These are phyloP conservation scores for Harpalus rufipes DNA, from an alignment of 2,888 invertebrate genomes.

Conservation along the genomic window DNA sequence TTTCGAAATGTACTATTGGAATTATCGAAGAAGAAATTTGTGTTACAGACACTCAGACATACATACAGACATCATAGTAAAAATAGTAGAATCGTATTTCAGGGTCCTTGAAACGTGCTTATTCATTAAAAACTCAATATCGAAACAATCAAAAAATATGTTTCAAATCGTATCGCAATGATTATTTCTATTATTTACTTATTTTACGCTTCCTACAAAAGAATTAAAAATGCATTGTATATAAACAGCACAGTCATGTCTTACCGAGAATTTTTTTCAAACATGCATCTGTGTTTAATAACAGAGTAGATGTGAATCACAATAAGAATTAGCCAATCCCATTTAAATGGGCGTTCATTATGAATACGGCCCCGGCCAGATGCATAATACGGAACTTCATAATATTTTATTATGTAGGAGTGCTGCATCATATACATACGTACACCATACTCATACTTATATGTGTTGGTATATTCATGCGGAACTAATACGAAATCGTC, in stretches of 20 bases:
- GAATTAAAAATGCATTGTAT: background rate
- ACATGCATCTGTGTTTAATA: slow-evolving; percentile 29
- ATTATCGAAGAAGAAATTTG: too few relatives aligned
- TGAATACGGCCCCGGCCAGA: slow-evolving; percentile 22
- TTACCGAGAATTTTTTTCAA: slow-evolving; percentile 15
- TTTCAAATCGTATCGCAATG: too few relatives aligned
- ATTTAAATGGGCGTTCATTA: slow-evolving; percentile 29
- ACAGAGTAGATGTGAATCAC: slow-evolving; percentile 23
- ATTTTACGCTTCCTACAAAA: too few relatives aligned
- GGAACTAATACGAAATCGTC: slow-evolving; percentile 46
- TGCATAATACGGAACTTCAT: slow-evolving; percentile 26
- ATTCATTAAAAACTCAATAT: too few relatives aligned
- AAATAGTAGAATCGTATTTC: too few relatives aligned
- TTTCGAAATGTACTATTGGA: too few relatives aligned
- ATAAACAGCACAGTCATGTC: slow-evolving; percentile 11
- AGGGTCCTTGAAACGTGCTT: too few relatives aligned
- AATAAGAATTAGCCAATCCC: slow-evolving; percentile 47
- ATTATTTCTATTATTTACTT: too few relatives aligned
- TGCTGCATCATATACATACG: background rate
- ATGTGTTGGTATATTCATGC: slow-evolving; percentile 25
- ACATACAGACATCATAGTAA: too few relatives aligned
- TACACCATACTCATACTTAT: background rate
- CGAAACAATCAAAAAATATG: too few relatives aligned
- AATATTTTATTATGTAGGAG: slow-evolving; percentile 45
- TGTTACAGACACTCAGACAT: too few relatives aligned